A percentile compares a stretch with the other conserved stretches of the same genome.
Conservation (phyloP, 37 sponge, comb jelly and placozoan species). For the Cliona cf. orientalis region DNA sequence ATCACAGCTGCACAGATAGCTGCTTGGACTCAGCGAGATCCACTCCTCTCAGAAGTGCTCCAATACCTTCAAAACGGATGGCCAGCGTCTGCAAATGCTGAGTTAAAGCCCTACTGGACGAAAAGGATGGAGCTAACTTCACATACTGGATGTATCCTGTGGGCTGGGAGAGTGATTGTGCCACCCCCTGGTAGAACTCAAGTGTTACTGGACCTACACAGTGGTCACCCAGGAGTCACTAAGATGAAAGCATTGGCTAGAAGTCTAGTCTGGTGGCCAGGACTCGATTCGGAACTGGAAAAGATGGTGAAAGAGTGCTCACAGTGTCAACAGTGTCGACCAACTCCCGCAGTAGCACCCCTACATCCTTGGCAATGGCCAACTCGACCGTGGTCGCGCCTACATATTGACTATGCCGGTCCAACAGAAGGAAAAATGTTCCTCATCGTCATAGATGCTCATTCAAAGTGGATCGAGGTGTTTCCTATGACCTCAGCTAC, state of each 20-base stretch:
- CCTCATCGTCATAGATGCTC: conserved; percentile 44
- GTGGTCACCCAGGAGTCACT: conserved; percentile 41
- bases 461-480: conserved; percentile 58
- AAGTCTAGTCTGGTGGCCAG: conserved; percentile 56
- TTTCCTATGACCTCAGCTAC: neutral
- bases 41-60: too few species aligned
- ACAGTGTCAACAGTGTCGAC: conserved; percentile 4
- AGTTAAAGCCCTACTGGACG: conserved; percentile 17
- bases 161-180: conserved; percentile 44
- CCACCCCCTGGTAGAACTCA: conserved; percentile 7
- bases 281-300: conserved; percentile 34
- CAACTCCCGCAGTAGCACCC: conserved; percentile 26
- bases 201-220: conserved; percentile 40
- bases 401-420: conserved; percentile 58
- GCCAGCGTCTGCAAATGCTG: conserved; percentile 13
- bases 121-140: conserved; percentile 21
- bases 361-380: conserved; percentile 48
- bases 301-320: conserved; percentile 13
- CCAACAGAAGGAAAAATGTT: conserved; percentile 36
- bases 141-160: conserved; percentile 40
- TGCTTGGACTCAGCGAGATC: too few species aligned
- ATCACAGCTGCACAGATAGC: too few species aligned
- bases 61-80: conserved; percentile 20
- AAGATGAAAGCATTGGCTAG: conserved; percentile 68
- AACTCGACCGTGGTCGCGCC: conserved; percentile 16